These are phyloP conservation scores for Chaetura pelagica DNA, from an alignment of 2,113 vertebrate species.

Conservation along the genomic window DNA sequence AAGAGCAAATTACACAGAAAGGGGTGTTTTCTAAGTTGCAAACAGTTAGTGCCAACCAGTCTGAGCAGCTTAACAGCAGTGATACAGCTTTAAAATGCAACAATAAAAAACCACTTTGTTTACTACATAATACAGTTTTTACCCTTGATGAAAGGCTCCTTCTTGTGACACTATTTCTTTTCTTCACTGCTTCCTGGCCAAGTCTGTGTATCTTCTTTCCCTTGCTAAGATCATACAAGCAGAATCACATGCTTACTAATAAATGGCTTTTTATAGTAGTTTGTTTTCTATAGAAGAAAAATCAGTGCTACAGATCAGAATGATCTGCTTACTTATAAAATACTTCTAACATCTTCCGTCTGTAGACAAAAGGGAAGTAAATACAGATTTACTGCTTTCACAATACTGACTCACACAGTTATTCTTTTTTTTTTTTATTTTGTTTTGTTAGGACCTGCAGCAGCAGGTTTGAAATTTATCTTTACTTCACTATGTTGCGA, in stretches of 20 bases:
- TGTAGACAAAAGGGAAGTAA: neutral
- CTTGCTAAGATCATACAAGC: neutral
- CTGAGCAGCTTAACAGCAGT: neutral
- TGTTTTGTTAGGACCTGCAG: neutral
- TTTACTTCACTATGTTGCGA: no score
- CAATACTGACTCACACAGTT: neutral
- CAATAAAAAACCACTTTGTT: conserved; percentile 48
- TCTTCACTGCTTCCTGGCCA: neutral
- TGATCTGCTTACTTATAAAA: neutral
- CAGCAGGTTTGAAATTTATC: no score
- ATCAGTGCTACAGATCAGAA: neutral
- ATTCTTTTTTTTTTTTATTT: neutral
- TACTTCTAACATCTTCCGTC: neutral
- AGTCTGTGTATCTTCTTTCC: neutral
- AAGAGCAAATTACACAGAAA: neutral
- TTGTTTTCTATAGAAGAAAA: neutral
- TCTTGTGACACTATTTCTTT: neutral
- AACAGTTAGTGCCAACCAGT: neutral
- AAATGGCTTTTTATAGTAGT: neutral
- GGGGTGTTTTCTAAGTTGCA: neutral
- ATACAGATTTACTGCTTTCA: neutral
- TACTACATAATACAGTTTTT: conserved; percentile 43
- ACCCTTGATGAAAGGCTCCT: conserved; percentile 5
- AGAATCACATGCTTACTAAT: neutral
- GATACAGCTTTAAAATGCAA: conserved; percentile 4